These are phyloP conservation scores for Microcebus lehilahytsara DNA, from an alignment of 2,113 vertebrate genomes.

Conservation along the genomic window DNA sequence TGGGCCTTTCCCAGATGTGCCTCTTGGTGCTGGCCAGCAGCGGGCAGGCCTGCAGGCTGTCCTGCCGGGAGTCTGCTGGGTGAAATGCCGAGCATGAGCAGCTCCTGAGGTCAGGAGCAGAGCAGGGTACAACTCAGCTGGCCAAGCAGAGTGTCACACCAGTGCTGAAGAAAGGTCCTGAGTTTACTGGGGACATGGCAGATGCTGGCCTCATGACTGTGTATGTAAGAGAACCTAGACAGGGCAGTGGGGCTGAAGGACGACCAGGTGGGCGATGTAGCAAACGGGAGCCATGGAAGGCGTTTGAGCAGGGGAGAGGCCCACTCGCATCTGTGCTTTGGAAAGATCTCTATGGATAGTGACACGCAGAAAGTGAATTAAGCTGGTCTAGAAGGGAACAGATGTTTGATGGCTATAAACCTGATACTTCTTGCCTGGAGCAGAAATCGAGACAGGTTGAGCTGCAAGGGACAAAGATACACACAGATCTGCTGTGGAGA, in stretches of 20 bases:
- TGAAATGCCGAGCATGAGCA: not conserved
- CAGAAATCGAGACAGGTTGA: not conserved
- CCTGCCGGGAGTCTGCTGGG: too few species aligned
- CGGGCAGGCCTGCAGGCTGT: rapidly evolving
- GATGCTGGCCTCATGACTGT: rapidly evolving
- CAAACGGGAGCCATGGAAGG: not conserved
- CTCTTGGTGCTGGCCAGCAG: rapidly evolving
- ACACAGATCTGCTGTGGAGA: rapidly evolving
- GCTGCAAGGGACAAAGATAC: not conserved
- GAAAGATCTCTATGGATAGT: not conserved
- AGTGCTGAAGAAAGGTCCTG: not conserved
- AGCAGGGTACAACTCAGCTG: not conserved
- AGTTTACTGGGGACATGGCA: not conserved
- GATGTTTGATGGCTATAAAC: not conserved
- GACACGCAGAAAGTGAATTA: not conserved
- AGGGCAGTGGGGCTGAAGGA: not conserved
- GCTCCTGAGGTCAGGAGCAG: not conserved
- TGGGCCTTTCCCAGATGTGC: not conserved
- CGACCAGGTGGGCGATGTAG: rapidly evolving
- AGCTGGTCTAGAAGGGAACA: not conserved
- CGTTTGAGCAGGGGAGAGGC: not conserved
- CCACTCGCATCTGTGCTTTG: not conserved
- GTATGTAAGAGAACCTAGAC: rapidly evolving
- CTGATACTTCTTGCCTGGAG: not conserved
- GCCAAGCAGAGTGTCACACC: not conserved